Evolutionary conservation across 2,888 invertebrate genomes (phyloP).

Genomic region (Meiosimyza platycephala): DNA sequence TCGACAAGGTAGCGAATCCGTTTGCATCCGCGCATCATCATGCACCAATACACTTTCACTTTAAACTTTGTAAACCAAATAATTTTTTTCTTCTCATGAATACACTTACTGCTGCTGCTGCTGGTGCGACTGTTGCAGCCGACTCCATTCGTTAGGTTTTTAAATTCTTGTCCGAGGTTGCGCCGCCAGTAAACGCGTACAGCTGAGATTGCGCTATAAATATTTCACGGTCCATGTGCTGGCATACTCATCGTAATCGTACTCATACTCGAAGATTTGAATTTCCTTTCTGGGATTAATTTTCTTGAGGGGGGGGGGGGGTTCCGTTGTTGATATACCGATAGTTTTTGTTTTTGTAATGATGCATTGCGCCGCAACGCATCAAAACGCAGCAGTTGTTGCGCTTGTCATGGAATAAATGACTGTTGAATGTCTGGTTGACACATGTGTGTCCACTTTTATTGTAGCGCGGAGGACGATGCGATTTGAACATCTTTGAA

Average conservation of each 20-base stretch:
- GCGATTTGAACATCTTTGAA: too few relatives aligned
- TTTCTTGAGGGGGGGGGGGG: too few relatives aligned
- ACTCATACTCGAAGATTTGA: background rate
- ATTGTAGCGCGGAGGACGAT: constrained; percentile 1
- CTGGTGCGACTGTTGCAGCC: too few relatives aligned
- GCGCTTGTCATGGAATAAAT: background rate
- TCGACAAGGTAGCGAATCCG: constrained; percentile 11
- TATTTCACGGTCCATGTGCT: constrained; percentile 19
- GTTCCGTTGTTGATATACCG: too few relatives aligned
- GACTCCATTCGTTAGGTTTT: background rate
- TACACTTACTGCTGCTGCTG: too few relatives aligned
- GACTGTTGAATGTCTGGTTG: constrained; percentile 5
- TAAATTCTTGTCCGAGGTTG: constrained; percentile 14
- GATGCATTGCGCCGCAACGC: background rate
- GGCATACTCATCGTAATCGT: background rate
- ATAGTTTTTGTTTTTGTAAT: too few relatives aligned
- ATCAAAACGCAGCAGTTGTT: background rate
- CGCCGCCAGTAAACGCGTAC: background rate
- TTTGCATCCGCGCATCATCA: background rate
- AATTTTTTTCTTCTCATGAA: background rate
- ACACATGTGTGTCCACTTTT: constrained; percentile 20
- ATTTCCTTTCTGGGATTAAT: too few relatives aligned
- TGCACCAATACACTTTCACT: background rate
- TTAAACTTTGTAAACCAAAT: background rate
- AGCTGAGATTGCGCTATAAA: background rate